Conservation (phyloP, 37 sponge, comb jelly and placozoan species). For the Dysidea cf. avara region DNA sequence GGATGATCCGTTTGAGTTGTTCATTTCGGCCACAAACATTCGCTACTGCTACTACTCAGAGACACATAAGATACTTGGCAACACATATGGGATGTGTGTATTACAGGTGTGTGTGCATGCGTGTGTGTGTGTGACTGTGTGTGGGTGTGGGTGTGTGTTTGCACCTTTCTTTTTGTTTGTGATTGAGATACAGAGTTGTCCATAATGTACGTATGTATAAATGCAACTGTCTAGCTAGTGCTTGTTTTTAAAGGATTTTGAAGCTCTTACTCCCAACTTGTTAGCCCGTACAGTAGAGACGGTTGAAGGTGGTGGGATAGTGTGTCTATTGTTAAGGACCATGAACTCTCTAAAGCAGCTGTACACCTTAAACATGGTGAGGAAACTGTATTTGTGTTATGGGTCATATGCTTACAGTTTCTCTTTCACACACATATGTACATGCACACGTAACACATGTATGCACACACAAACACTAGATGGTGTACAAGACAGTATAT, state of each 20-base stretch:
- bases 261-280: slow-evolving; percentile 96
- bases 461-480: no score
- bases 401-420: background rate
- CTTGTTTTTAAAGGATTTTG: slow-evolving; percentile 80
- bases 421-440: background rate
- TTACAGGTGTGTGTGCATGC: slow-evolving; percentile 62
- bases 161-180: background rate
- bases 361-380: slow-evolving; percentile 89
- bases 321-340: slow-evolving; percentile 73
- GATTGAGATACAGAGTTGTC: background rate
- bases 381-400: slow-evolving; percentile 5
- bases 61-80: slow-evolving; percentile 94
- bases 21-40: slow-evolving; percentile 89
- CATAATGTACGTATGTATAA: background rate
- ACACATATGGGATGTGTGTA: slow-evolving; percentile 97
- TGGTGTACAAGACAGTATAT: background rate
- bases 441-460: no score
- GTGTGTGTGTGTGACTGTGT: background rate
- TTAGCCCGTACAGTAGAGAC: slow-evolving; percentile 97
- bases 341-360: slow-evolving; percentile 89
- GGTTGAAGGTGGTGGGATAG: slow-evolving; percentile 94
- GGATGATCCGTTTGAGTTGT: slow-evolving; percentile 96
- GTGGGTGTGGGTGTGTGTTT: background rate
- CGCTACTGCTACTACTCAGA: slow-evolving; percentile 95
- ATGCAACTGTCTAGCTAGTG: background rate